Evolutionary conservation across 2,888 invertebrate species (phyloP), one percentile per base, ranked within the genome.

Genomic region (Pogonocherus hispidulus): DNA sequence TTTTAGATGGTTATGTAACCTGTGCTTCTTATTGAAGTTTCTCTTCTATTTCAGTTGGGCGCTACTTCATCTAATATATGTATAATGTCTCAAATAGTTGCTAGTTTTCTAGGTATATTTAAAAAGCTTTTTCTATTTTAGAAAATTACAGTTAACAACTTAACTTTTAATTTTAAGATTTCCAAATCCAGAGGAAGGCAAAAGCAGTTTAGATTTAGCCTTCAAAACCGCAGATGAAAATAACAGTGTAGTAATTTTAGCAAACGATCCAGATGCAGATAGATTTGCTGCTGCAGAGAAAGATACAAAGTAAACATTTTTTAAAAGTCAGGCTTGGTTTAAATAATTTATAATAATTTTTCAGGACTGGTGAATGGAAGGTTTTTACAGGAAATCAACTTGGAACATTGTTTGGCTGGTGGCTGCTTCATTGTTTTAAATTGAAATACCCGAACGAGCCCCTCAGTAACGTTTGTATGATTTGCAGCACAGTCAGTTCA

Each of bases 211-310:
- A 86, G 90, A 78, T 90, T 88, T 88, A 89, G 92, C 67, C 84
- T 90, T 76, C 88, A 91, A 81, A 81, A 91, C 95, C 9, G 99
- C 99, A 0, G 90, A 94, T 79, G 83, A 87, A 56, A 88, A 90
- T 72, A 88, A 88, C 0, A 91, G 92, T 51, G 87, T 88, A 0
- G 86, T 98, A 3, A 95, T 99, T 76, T 87, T 99, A 55, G 98
- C 98, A 8, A 99, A 99, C 85, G 99, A 99, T 86, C 99, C 99
- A 0, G 99, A 99, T 85, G 99, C 99, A 0, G 99, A 99, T 86
- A 89, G 99, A 65, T 87, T 98, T 74, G 98, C 98, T 0, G 91
- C 96, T 20, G 99, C 98, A 0, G 97, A 98, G 83, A 94, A 92
- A 84, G 88, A 91, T 80, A 81, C 85, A 3, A 86, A 86, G 93